These are phyloP conservation scores for Branchinecta lindahli DNA, from an alignment of 1,140 invertebrate species.

Conservation along the genomic window DNA sequence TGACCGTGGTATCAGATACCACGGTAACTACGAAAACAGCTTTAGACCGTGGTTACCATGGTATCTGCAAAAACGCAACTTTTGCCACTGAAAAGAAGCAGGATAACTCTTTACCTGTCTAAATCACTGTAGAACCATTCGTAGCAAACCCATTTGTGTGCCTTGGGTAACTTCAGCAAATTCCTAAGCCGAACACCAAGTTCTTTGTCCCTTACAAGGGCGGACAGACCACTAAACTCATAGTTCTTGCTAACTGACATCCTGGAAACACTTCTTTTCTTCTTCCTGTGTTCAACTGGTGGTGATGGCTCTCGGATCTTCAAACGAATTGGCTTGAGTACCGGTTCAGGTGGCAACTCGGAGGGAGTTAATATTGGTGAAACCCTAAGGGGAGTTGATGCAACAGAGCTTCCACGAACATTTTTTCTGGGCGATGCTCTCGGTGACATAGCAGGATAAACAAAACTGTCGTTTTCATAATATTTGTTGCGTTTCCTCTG, in stretches of 20 bases:
- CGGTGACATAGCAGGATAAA: not conserved
- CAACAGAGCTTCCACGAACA: not conserved
- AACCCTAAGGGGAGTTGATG: not conserved
- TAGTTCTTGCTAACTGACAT: not conserved
- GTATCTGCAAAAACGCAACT: too few species aligned
- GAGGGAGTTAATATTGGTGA: too few species aligned
- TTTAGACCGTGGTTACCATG: too few species aligned
- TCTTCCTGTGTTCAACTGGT: not conserved
- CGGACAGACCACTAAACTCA: not conserved
- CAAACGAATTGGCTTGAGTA: too few species aligned
- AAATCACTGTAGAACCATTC: constrained; percentile 99
- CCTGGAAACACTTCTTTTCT: not conserved
- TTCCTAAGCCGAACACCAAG: constrained; percentile 77
- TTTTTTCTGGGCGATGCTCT: not conserved
- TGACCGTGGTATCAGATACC: too few species aligned
- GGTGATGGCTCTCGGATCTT: not conserved
- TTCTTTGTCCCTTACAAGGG: constrained; percentile 33
- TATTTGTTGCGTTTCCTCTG: not conserved
- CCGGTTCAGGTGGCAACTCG: too few species aligned
- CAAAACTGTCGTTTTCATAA: constrained; percentile 1
- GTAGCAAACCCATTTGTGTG: constrained; percentile 97
- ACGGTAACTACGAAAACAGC: too few species aligned
- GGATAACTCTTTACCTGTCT: constrained; percentile 44
- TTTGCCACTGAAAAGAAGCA: too few species aligned
- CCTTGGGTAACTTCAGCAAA: constrained; percentile 93